Evolutionary conservation across 1,140 invertebrate genomes (phyloP), one percentile per base, ranked within the genome.

Genomic region (Diorhabda sublineata): DNA sequence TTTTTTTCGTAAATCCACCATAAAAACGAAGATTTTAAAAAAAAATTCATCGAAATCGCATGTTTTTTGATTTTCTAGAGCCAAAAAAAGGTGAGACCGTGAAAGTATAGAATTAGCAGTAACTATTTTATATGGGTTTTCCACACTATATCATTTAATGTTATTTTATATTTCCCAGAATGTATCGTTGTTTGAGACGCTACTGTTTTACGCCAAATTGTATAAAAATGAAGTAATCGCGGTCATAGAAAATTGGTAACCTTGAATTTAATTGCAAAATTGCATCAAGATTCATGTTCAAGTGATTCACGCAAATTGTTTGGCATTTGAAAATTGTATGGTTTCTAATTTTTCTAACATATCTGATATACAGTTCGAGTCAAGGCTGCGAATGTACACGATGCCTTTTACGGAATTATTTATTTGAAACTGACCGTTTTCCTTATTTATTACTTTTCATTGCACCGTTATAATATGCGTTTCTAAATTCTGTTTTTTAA

Each of bases 181-280:
- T 26, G 26, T 26, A 26, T 26, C 1, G 26, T 26, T 26, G 26
- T 26, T 26, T 26, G 26, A 26, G 26, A 26, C 47, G 47, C 47
- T 52, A 52, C 47, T 52, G 47, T n/a, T 52, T 52, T n/a, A 6
- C 47, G n/a, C 47, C 47, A 52, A 52, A 52, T 52, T 52, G 47
- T 57, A 59, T 64, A 62, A 45, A 62, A 64, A 61, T 69, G 68
- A 69, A 62, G 68, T 66, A 74, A 74, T 74, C 67, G 73, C 70
- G 67, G 70, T 75, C 74, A 67, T 74, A 72, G 76, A 74, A 74
- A 75, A 75, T 77, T 77, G 66, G 74, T 73, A 77, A 75, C 76
- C 76, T 78, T 78, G 76, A 75, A 75, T 75, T 75, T 76, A 75
- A 78, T 78, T 78, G 74, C 67, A 64, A 73, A 78, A 76, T 78